Base-by-base conservation (phyloP, 2,888 invertebrate genomes). In the Alloscopus bannaensis region DNA sequence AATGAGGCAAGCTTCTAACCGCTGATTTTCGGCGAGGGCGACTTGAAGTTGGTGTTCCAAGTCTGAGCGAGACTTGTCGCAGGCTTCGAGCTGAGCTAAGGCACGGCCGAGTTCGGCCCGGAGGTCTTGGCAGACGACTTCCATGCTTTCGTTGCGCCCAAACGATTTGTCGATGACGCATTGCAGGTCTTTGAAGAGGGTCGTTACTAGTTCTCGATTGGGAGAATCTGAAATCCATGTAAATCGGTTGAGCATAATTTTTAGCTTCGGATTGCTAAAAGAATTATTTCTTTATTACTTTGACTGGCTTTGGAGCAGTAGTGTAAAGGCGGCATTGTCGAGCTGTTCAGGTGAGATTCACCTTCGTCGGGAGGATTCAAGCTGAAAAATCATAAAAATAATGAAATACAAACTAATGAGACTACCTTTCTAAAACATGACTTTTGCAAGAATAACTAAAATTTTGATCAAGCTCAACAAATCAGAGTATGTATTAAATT, bases 151-250 rank as follows among this genome's bases (percentile, higher is more conserved):
- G 26, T 69, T 72, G 3, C 29, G 64, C 1, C 84, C 85, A 40
- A 79, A 81, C 0, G 82, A 70, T 62, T 83, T 85, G 11, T 84
- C 80, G 71, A 81, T 75, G 45, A 85, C 82, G 22, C 85, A 85
- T 3, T 60, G 47, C 11, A 85, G 52, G 24, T 85, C 85, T 11
- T 82, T 42, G 11, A 85, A 40, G 31, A 83, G 77, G 36, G 71
- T 69, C 1, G 65, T 57, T 13, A 85, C 62, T 2, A 83, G 45
- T 47, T 72, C 45, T 4, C 81, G 79, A 59, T 77, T 70, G 0
- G 79, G 69, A 13, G 47, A 36, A 50, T 31, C 81, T 73, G 36
- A 13, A 29, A n/a, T 50, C 13, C 13, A n/a, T 50, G 50, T 8
- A 36, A 59, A 59, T 29, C 16, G 59, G 29, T 18, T 59, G 11